These are phyloP conservation scores for Colaptes auratus DNA, from an alignment of 2,113 vertebrate genomes.

Conservation along the genomic window DNA sequence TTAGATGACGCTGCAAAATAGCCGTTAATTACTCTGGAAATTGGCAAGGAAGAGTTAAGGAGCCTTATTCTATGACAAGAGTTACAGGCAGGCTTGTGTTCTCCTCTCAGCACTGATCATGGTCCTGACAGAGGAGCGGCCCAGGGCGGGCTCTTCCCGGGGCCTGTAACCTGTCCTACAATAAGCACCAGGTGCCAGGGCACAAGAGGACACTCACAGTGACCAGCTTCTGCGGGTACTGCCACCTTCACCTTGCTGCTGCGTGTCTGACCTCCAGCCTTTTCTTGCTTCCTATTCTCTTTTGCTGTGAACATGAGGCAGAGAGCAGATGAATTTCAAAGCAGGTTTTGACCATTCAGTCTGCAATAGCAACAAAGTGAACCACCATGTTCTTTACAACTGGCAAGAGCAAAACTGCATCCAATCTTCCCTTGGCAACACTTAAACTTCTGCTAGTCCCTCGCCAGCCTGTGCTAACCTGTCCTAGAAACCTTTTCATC, in stretches of 20 bases:
- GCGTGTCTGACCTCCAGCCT: constrained; percentile 26
- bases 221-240: constrained; percentile 59
- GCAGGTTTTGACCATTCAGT: constrained; percentile 58
- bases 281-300: constrained; percentile 43
- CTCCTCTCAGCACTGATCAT: background rate
- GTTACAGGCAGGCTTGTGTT: constrained; percentile 15
- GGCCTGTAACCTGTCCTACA: background rate
- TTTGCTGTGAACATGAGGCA: constrained; percentile 58
- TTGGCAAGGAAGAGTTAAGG: constrained; percentile 68
- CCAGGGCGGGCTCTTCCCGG: background rate
- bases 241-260: constrained; percentile 56
- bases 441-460: constrained; percentile 67
- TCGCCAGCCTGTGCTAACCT: constrained; percentile 74
- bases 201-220: constrained; percentile 4
- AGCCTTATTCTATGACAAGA: constrained; percentile 75
- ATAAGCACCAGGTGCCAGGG: background rate
- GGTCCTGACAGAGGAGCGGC: background rate
- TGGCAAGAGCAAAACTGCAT: constrained; percentile 58
- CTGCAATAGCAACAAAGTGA: constrained; percentile 41
- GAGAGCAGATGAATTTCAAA: constrained; percentile 59
- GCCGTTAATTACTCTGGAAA: constrained; percentile 72
- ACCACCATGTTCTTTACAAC: constrained; percentile 46
- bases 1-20: constrained; percentile 69
- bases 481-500: constrained; percentile 24
- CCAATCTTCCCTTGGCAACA: constrained; percentile 59